Conservation (phyloP, 2,888 invertebrate species). For the Helleia helle region DNA sequence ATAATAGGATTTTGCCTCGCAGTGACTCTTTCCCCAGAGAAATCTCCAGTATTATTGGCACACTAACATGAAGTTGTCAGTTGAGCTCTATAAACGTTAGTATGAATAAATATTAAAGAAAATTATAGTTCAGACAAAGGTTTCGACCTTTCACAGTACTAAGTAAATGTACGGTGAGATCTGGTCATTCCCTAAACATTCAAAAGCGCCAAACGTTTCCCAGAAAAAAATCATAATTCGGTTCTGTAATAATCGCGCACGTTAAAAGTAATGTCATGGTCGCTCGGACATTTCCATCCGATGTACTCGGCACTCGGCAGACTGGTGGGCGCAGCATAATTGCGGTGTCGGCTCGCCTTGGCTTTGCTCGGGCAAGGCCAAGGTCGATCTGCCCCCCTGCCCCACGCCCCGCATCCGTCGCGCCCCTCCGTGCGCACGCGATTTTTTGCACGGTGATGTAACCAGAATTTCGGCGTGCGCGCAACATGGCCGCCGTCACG, state of each 20-base stretch:
- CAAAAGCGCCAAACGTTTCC: no score
- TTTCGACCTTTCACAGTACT: no score
- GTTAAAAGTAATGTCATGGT: slow-evolving; percentile 8
- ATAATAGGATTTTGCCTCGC: no score
- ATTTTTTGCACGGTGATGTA: slow-evolving; percentile 69
- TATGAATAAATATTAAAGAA: no score
- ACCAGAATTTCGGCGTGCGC: slow-evolving; percentile 64
- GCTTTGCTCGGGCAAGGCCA: slow-evolving; percentile 68
- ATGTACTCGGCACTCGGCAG: slow-evolving; percentile 41
- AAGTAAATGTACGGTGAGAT: no score
- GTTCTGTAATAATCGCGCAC: background rate
- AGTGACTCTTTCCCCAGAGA: no score
- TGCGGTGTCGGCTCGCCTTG: slow-evolving; percentile 60
- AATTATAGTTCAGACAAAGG: no score
- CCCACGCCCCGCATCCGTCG: slow-evolving; percentile 19
- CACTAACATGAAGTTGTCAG: no score
- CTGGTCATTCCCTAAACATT: no score
- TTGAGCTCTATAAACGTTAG: no score
- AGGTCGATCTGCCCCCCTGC: slow-evolving; percentile 39
- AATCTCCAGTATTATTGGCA: no score
- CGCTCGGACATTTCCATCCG: slow-evolving; percentile 8
- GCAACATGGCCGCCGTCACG: slow-evolving; percentile 54
- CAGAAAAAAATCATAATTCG: background rate
- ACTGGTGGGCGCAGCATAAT: slow-evolving; percentile 67
- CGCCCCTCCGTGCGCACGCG: slow-evolving; percentile 40